Percentiles rank a stretch among this genome's conserved stretches.
Conservation (phyloP, 2,797 vertebrate species). For the Coracias cyanogaster region DNA sequence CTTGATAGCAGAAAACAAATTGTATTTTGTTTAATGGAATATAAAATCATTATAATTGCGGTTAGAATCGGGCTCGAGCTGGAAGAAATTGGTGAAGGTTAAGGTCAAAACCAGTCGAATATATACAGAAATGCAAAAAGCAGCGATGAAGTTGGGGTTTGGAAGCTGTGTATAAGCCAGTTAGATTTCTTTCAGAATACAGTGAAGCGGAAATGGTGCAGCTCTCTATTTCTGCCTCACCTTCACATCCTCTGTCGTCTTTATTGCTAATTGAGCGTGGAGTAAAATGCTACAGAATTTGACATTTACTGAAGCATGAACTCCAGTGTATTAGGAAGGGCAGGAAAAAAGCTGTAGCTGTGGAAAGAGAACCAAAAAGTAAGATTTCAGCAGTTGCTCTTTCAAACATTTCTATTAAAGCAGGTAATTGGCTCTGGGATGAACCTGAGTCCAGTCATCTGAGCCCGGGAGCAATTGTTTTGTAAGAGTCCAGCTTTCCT, state of each 20-base stretch:
- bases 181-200: neutral
- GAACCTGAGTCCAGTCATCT: neutral
- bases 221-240: neutral
- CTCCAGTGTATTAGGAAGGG: neutral
- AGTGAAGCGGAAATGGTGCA: neutral
- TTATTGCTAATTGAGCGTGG: neutral
- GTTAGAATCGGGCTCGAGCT: neutral
- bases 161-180: neutral
- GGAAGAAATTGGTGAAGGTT: neutral
- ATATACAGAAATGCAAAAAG: neutral
- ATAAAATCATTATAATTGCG: neutral
- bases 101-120: neutral
- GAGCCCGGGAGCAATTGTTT: neutral
- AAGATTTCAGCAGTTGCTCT: neutral
- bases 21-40: neutral
- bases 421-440: neutral
- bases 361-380: constrained; percentile 25
- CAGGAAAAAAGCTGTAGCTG: neutral
- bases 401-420: neutral
- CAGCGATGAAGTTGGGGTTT: neutral
- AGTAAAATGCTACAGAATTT: neutral
- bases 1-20: neutral
- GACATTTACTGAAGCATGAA: constrained; percentile 12
- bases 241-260: neutral
- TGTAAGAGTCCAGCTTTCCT: neutral